These are phyloP conservation scores for Plumapathes pennacea DNA, from an alignment of 92 coral and sea anemone species.

Conservation along the genomic window DNA sequence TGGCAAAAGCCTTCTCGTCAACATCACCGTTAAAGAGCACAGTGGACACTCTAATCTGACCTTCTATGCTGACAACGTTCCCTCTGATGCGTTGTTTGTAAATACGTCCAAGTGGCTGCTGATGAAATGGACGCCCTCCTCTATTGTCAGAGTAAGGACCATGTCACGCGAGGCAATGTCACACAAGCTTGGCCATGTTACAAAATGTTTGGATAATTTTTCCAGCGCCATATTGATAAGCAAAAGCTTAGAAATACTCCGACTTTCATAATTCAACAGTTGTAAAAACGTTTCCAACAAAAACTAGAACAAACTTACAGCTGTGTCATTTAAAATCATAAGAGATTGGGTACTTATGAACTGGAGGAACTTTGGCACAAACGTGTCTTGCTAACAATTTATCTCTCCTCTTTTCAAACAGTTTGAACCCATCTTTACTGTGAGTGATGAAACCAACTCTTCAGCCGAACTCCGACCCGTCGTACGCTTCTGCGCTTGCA, in stretches of 20 bases:
- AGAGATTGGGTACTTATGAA: too few relatives aligned
- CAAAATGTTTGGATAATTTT: too few relatives aligned
- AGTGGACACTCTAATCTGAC: constrained; percentile 26
- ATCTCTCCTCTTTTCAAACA: constrained; percentile 4
- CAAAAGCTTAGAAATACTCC: too few relatives aligned
- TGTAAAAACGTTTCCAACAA: too few relatives aligned
- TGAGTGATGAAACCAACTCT: constrained; percentile 47
- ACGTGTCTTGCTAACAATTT: too few relatives aligned
- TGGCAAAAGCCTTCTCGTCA: constrained; percentile 28
- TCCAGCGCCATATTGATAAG: too few relatives aligned
- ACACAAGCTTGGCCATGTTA: too few relatives aligned
- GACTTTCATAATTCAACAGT: too few relatives aligned
- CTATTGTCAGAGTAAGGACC: constrained; percentile 5
- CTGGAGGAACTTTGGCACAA: too few relatives aligned
- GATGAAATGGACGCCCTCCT: constrained; percentile 41
- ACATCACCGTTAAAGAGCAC: constrained; percentile 47
- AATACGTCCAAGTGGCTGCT: constrained; percentile 24
- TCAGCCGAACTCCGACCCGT: constrained; percentile 56
- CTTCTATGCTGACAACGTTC: constrained; percentile 25
- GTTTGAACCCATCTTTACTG: constrained; percentile 60
- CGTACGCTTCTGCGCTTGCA: constrained; percentile 64
- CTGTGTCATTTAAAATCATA: too few relatives aligned
- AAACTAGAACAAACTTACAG: too few relatives aligned
- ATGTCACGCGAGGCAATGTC: too few relatives aligned
- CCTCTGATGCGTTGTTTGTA: constrained; percentile 4